These are phyloP conservation scores for Glossosoma conforme DNA, from an alignment of 1,140 invertebrate genomes.

Conservation along the genomic window DNA sequence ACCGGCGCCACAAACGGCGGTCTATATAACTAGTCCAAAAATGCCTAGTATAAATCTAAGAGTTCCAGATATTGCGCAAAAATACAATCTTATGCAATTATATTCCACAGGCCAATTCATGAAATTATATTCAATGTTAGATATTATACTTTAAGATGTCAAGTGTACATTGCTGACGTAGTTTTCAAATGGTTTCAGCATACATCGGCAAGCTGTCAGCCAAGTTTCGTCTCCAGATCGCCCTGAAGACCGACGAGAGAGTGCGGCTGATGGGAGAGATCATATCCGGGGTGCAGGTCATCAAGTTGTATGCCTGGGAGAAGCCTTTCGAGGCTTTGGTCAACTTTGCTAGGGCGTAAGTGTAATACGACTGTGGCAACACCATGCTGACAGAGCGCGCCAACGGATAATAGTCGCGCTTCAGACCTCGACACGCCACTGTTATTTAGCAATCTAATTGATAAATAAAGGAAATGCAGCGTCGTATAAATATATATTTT, in stretches of 20 bases:
- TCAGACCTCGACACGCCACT: too few relatives aligned
- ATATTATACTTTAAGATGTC: background rate
- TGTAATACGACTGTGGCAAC: too few relatives aligned
- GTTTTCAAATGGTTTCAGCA: constrained; percentile 46
- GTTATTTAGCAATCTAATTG: too few relatives aligned
- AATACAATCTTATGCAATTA: background rate
- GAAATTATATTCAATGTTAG: background rate
- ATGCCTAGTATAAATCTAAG: background rate
- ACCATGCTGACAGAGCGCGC: too few relatives aligned
- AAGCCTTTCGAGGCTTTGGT: constrained; percentile 70
- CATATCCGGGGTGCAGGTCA: constrained; percentile 70
- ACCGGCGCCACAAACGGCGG: too few relatives aligned
- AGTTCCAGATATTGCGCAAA: background rate
- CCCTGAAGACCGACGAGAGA: constrained; percentile 69
- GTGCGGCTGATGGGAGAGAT: constrained; percentile 82
- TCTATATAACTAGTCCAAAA: background rate
- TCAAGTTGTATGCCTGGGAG: constrained; percentile 92
- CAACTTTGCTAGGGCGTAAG: constrained; percentile 42
- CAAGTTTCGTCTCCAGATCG: constrained; percentile 54
- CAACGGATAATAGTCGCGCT: too few relatives aligned
- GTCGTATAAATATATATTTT: too few relatives aligned
- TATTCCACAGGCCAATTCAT: background rate
- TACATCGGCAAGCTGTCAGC: constrained; percentile 63
- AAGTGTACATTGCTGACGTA: too few relatives aligned
- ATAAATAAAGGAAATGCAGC: too few relatives aligned